phyloP scores from a whole-genome alignment of 30 jellyfish, hydroid and myxozoan species.

The Aurelia coerulea region DNA sequence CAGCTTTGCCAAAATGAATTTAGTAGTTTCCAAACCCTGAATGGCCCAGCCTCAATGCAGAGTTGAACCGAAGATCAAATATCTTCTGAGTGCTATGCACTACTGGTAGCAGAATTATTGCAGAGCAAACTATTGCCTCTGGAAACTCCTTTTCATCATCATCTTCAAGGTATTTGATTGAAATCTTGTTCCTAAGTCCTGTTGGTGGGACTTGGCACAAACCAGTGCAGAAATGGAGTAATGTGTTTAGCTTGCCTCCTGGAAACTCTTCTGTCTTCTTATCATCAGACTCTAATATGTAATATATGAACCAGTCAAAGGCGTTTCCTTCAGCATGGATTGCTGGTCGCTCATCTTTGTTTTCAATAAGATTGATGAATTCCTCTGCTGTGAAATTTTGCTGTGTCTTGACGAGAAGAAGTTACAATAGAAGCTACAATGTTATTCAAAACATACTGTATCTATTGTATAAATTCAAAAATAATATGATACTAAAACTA shows the following conservation, averaged over 20 bases:
- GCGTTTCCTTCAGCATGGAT: slow-evolving; percentile 26
- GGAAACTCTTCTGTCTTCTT: slow-evolving; percentile 32
- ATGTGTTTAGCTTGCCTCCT: slow-evolving; percentile 19
- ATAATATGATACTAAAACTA: too few species aligned
- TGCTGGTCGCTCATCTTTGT: slow-evolving; percentile 18
- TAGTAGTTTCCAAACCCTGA: slow-evolving; percentile 19
- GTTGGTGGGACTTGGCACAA: slow-evolving; percentile 17
- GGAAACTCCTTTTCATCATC: slow-evolving; percentile 28
- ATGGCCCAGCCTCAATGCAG: slow-evolving; percentile 34
- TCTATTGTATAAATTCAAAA: too few species aligned
- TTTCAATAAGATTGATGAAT: slow-evolving; percentile 13
- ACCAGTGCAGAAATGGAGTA: slow-evolving; percentile 45
- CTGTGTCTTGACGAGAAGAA: not conserved
- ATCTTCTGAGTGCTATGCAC: slow-evolving; percentile 26
- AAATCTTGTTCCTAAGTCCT: not conserved
- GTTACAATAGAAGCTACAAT: too few species aligned
- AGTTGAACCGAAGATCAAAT: slow-evolving; percentile 2
- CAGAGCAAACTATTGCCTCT: slow-evolving; percentile 30
- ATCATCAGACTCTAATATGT: slow-evolving; percentile 1
- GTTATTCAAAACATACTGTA: too few species aligned
- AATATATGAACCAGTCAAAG: slow-evolving; percentile 17
- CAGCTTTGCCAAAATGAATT: not conserved
- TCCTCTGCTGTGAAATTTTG: slow-evolving; percentile 11
- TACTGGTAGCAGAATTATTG: slow-evolving; percentile 26
- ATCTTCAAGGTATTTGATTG: slow-evolving; percentile 15